These are phyloP conservation scores for Bradypus variegatus DNA, from an alignment of 2,797 vertebrate genomes.

Conservation along the genomic window DNA sequence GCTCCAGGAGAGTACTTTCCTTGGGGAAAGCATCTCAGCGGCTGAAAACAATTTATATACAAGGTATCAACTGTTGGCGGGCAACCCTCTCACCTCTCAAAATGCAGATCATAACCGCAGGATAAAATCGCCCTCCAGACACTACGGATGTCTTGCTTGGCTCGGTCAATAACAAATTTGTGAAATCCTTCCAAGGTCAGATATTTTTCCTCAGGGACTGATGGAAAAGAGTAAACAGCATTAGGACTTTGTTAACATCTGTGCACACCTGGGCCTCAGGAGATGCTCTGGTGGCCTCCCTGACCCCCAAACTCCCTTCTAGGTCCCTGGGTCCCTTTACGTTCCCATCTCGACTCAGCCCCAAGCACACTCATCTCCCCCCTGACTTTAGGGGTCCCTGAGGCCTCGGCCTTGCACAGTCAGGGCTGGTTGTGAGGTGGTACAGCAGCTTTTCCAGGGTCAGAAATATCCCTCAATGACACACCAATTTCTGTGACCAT, in stretches of 20 bases:
- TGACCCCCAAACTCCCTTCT: rapidly evolving
- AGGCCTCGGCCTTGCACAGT: background rate
- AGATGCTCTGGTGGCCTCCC: no score
- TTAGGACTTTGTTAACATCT: background rate
- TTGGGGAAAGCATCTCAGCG: background rate
- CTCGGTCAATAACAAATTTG: slow-evolving; percentile 91
- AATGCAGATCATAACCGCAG: slow-evolving; percentile 96
- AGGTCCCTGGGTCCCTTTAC: no score
- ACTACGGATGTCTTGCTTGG: slow-evolving; percentile 97
- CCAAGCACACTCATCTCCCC: rapidly evolving
- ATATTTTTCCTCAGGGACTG: slow-evolving; percentile 94
- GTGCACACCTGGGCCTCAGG: rapidly evolving
- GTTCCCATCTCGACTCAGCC: no score
- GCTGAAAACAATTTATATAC: background rate
- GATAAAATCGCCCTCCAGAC: slow-evolving; percentile 96
- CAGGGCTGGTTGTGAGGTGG: background rate
- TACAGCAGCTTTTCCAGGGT: background rate
- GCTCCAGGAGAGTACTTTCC: background rate
- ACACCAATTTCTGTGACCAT: background rate
- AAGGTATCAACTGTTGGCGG: background rate
- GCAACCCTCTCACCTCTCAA: slow-evolving; percentile 83
- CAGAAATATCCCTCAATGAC: background rate
- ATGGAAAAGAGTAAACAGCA: background rate
- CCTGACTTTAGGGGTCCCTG: rapidly evolving
- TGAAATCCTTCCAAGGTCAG: slow-evolving; percentile 97